phyloP scores from a whole-genome alignment of 2,113 vertebrate species.

The Montifringilla adamsi region DNA sequence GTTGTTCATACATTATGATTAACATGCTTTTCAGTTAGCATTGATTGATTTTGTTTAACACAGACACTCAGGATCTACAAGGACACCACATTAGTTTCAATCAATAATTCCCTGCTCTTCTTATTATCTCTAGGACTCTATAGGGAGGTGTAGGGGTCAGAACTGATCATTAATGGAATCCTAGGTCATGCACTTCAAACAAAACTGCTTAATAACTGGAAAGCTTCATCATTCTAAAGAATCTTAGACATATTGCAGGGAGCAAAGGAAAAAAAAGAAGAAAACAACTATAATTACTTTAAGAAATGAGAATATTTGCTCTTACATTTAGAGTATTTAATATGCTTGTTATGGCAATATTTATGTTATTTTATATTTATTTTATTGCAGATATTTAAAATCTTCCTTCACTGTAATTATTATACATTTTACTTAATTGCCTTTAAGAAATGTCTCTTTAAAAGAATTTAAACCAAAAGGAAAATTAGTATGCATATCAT shows the following conservation, averaged over 20 bases:
- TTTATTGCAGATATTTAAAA: background rate
- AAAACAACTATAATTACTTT: background rate
- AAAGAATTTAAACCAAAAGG: background rate
- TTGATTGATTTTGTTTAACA: background rate
- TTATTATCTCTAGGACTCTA: background rate
- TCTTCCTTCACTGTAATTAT: background rate
- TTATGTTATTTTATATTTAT: background rate
- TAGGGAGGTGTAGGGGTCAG: background rate
- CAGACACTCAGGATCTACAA: background rate
- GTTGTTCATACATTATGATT: background rate
- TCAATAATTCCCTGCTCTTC: slow-evolving; percentile 36
- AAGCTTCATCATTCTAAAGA: background rate
- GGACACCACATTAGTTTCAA: background rate
- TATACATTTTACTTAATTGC: background rate
- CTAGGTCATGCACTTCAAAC: background rate
- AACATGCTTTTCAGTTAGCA: background rate
- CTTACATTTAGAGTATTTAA: background rate
- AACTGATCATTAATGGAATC: slow-evolving; percentile 38
- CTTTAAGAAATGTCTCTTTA: background rate
- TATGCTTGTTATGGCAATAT: background rate
- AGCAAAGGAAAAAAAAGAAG: background rate
- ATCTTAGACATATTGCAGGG: background rate
- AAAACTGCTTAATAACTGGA: background rate
- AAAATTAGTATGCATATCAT: background rate
- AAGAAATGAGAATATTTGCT: background rate